Evolutionary conservation across 2,113 vertebrate genomes (phyloP).

Genomic region (Pyxicephalus adspersus): DNA sequence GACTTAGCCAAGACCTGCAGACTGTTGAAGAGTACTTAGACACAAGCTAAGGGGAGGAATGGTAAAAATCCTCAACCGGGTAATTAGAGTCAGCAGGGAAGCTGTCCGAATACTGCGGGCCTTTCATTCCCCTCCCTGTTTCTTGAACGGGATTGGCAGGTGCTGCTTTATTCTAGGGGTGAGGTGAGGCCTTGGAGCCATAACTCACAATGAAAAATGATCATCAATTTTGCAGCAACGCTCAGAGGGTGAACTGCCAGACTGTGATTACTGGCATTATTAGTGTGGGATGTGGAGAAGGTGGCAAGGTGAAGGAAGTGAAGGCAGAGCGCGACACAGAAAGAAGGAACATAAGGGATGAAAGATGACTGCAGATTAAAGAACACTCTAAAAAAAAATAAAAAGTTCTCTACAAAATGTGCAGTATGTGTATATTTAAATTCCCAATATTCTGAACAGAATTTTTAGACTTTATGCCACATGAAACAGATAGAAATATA

Average conservation of each 20-base stretch:
- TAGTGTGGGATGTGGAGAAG: constrained; percentile 58
- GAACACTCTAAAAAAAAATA: neutral
- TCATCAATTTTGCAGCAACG: constrained; percentile 64
- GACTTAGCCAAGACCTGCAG: constrained; percentile 71
- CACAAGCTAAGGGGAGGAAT: constrained; percentile 68
- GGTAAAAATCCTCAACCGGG: constrained; percentile 73
- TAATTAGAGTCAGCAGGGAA: constrained; percentile 81
- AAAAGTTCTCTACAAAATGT: neutral
- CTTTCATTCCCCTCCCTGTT: constrained; percentile 72
- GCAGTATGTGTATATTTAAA: too few species aligned
- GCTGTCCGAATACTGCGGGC: constrained; percentile 67
- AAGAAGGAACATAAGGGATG: neutral
- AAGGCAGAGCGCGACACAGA: neutral
- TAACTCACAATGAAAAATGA: constrained; percentile 73
- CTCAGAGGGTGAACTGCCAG: constrained; percentile 64
- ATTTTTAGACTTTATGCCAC: too few species aligned
- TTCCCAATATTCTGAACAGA: too few species aligned
- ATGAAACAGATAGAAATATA: too few species aligned
- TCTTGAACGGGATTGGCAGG: constrained; percentile 73
- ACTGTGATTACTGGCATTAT: constrained; percentile 63
- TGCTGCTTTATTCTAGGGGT: constrained; percentile 70
- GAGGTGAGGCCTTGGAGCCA: constrained; percentile 69
- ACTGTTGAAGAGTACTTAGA: constrained; percentile 59
- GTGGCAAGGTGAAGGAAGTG: constrained; percentile 21
- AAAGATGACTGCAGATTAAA: neutral